Percentiles rank a stretch among this genome's conserved stretches.
Evolutionary conservation across 2,888 invertebrate genomes (phyloP).

Genomic region (Agonopterix arenella): DNA sequence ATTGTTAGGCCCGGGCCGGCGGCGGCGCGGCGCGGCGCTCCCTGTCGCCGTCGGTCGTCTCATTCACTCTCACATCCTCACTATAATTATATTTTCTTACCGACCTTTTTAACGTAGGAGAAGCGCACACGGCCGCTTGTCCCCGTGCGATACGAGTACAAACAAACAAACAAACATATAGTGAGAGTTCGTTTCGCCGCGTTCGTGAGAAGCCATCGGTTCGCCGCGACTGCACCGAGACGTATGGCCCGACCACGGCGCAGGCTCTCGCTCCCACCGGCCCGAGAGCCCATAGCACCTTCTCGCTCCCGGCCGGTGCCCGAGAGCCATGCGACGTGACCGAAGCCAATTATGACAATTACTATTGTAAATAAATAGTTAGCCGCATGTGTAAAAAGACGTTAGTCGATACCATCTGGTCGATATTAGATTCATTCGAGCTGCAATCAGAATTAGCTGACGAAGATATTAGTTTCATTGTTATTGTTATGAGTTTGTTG

Average conservation of each 20-base stretch:
- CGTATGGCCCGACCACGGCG: conserved; percentile 22
- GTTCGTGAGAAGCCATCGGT: conserved; percentile 76
- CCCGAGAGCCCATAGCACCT: neutral
- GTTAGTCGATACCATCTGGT: conserved; percentile 67
- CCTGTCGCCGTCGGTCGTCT: conserved; percentile 58
- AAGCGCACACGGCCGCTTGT: conserved; percentile 73
- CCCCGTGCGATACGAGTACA: conserved; percentile 70
- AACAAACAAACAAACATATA: conserved; percentile 54
- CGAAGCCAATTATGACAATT: conserved; percentile 41
- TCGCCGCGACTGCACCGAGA: conserved; percentile 70
- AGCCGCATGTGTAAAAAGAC: conserved; percentile 68
- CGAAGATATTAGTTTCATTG: conserved; percentile 66
- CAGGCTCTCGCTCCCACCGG: neutral
- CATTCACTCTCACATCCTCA: conserved; percentile 73
- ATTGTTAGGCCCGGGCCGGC: conserved; percentile 60
- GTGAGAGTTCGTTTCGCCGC: conserved; percentile 67
- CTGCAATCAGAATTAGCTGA: conserved; percentile 64
- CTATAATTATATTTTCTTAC: conserved; percentile 76
- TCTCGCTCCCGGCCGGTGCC: neutral
- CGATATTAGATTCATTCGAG: conserved; percentile 72
- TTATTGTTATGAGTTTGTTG: conserved; percentile 61
- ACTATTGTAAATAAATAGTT: conserved; percentile 71
- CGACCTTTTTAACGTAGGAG: conserved; percentile 70
- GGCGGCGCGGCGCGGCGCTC: conserved; percentile 28
- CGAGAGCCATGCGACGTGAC: conserved; percentile 4